These are phyloP conservation scores for Pogonophryne albipinna DNA, from an alignment of 2,797 vertebrate species.

Conservation along the genomic window DNA sequence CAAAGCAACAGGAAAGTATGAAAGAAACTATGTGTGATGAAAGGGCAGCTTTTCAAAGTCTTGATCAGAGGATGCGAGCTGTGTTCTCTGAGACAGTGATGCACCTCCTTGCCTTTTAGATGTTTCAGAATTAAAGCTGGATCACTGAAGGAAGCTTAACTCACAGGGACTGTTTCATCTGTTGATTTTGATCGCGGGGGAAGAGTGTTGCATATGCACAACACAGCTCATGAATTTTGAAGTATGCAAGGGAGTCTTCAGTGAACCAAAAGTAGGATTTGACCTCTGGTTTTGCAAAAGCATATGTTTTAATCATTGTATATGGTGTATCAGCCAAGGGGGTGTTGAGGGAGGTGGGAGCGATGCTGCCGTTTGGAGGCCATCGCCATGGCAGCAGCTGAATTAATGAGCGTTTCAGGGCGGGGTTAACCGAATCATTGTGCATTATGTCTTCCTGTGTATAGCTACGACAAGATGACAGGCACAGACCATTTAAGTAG, in stretches of 20 bases:
- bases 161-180: conserved; percentile 38
- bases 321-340: not conserved
- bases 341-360: conserved; percentile 35
- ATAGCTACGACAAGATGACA: conserved; percentile 33
- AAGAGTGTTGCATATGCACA: not conserved
- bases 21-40: conserved; percentile 55
- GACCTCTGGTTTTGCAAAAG: not conserved
- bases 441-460: conserved; percentile 58
- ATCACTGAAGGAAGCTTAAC: conserved; percentile 18
- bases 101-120: conserved; percentile 42
- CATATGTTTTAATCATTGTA: conserved; percentile 16
- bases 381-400: conserved; percentile 78
- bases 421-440: conserved; percentile 72
- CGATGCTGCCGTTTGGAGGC: conserved; percentile 64
- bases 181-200: conserved; percentile 49
- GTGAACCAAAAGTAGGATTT: not conserved
- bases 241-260: not conserved
- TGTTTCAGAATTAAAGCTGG: conserved; percentile 45
- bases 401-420: conserved; percentile 71
- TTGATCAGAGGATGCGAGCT: conserved; percentile 28
- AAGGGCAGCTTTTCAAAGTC: conserved; percentile 64
- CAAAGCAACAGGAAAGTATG: conserved; percentile 69
- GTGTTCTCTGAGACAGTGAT: conserved; percentile 37
- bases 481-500: conserved; percentile 29
- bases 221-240: conserved; percentile 7